Evolutionary conservation across 2,113 vertebrate species (phyloP).

Genomic region (Aldabrachelys gigantea): DNA sequence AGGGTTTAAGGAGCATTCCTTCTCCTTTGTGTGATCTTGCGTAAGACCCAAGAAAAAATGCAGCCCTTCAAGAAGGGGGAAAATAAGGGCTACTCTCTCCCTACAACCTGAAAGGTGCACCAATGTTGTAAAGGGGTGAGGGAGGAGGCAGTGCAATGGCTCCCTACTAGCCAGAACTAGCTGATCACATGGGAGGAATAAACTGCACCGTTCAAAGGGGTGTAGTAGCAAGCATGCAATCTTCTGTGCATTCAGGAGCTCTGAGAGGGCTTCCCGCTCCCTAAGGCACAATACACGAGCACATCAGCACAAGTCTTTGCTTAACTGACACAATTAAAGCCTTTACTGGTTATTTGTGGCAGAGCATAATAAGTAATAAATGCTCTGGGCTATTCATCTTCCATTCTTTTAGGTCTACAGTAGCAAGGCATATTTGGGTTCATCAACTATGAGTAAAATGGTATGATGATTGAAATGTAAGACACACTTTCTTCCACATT

Average conservation of each 20-base stretch:
- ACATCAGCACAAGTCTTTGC: background rate
- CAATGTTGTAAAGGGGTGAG: no score
- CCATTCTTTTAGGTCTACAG: background rate
- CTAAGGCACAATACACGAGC: background rate
- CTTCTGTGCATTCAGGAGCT: background rate
- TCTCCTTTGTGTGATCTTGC: background rate
- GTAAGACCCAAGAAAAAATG: background rate
- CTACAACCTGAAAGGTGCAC: no score
- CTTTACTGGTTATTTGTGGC: background rate
- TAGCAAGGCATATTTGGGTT: background rate
- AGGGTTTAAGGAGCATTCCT: background rate
- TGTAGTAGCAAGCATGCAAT: background rate
- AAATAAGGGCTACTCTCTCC: background rate
- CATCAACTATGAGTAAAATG: background rate
- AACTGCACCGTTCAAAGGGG: background rate
- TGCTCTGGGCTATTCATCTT: background rate
- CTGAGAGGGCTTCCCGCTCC: background rate
- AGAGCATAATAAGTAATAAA: background rate
- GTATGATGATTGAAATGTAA: background rate
- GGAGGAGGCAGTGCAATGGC: no score
- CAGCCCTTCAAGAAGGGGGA: background rate
- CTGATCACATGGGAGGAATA: background rate
- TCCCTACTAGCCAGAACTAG: background rate
- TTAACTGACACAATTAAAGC: background rate
- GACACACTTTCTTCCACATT: background rate